Base-by-base conservation (phyloP, 2,113 vertebrate genomes). In the Anser brachyrhynchus region DNA sequence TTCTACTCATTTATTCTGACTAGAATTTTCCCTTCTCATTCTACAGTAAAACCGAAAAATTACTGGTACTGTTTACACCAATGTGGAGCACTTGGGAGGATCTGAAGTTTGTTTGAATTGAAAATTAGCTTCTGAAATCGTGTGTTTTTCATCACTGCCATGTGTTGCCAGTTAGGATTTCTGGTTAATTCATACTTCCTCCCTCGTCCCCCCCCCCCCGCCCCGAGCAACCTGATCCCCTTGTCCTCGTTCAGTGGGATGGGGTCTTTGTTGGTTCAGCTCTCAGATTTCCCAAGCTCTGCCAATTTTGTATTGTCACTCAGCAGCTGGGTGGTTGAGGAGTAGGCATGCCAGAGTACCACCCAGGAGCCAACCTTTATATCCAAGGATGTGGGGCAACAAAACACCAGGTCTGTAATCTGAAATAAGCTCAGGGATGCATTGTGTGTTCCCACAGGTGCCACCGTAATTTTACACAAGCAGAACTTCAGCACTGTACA, bases 281-380 rank as follows among this genome's bases (percentile, higher is more conserved):
- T 29, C 28, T 85, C 17, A 13, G 17, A 64, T 57, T 82, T 46
- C 67, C 23, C 21, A 39, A 67, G 49, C 35, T 87, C 64, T 80
- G 49, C 44, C 4, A 15, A 0, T 67, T 67, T 57, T 1, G 0
- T 9, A 2, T 2, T 28, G n/a, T 11, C 5, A 1, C 20, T 2
- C 14, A 0, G 1, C 4, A 41, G 52, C 31, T 18, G 7, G 1
- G 4, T 23, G 11, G 26, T 71, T 66, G 44, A 79, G 28, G 35
- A 13, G 22, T 37, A 35, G 55, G 57, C 14, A 3, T 20, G 17
- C 7, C 26, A 21, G 10, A 23, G 11, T 2, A 4, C 29, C 29
- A 37, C 43, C 58, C 59, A 31, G 25, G 74, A 51, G 11, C 26
- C 46, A 39, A 16, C 35, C 25, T 51, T 31, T 14, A 7, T 13